These are phyloP conservation scores for Crocuta crocuta DNA, from an alignment of 2,113 vertebrate species.

Conservation along the genomic window DNA sequence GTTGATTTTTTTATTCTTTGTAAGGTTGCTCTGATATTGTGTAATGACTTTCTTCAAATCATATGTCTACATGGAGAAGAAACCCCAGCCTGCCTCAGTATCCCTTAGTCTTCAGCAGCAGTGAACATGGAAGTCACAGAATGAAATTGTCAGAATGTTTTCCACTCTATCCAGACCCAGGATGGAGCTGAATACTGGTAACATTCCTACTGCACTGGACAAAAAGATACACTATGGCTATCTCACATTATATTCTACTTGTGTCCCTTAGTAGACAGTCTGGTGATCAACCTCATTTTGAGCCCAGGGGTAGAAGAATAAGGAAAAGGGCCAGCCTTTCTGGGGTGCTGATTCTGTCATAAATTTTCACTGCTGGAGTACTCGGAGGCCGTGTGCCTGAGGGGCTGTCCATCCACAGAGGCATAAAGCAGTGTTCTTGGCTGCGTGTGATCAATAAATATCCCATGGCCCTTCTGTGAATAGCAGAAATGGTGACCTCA, in stretches of 20 bases:
- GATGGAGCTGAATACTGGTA: background rate
- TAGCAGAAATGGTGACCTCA: conserved; percentile 69
- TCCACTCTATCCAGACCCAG: background rate
- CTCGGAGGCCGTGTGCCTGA: conserved; percentile 6
- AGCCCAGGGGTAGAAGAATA: background rate
- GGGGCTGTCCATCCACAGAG: conserved; percentile 49
- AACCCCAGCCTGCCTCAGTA: background rate
- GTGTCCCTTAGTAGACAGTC: background rate
- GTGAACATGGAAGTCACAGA: background rate
- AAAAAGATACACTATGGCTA: background rate
- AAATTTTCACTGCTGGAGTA: conserved; percentile 29
- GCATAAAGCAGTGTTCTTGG: conserved; percentile 59
- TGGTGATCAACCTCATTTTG: background rate
- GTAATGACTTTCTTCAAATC: background rate
- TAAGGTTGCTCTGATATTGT: background rate
- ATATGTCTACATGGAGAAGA: background rate
- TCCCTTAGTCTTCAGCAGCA: background rate
- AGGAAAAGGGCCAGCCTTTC: background rate
- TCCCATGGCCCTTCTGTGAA: conserved; percentile 68
- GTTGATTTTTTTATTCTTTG: background rate
- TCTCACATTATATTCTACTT: background rate
- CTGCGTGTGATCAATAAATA: conserved; percentile 71
- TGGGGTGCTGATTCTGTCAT: background rate
- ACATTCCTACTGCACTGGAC: background rate
- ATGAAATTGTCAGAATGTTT: background rate